These are phyloP conservation scores for Oscheius sp. DNA, from an alignment of 2,888 invertebrate species.

Conservation along the genomic window DNA sequence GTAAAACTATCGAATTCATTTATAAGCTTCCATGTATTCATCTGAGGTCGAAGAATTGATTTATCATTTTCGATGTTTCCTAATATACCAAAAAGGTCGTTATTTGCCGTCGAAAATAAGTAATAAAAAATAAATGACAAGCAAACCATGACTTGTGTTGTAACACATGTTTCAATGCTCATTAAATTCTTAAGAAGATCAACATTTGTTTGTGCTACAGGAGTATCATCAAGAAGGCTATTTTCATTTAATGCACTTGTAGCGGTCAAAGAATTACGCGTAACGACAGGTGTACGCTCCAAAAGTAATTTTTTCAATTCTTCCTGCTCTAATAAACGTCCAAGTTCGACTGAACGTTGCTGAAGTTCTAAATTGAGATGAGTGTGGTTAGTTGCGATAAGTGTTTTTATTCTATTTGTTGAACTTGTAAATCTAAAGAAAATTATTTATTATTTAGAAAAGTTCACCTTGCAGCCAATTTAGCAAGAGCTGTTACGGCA, in stretches of 20 bases:
- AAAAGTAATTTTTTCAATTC: constrained; percentile 79
- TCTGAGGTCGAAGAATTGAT: too few species aligned
- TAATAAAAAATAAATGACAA: neutral
- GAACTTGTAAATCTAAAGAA: constrained; percentile 41
- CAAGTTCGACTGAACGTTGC: constrained; percentile 94
- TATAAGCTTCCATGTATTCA: too few species aligned
- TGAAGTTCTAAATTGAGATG: constrained; percentile 96
- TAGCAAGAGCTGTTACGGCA: constrained; percentile 89
- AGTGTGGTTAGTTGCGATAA: constrained; percentile 79
- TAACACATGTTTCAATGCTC: too few species aligned
- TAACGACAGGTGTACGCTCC: constrained; percentile 97
- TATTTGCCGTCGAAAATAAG: constrained; percentile 76
- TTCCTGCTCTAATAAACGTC: constrained; percentile 80
- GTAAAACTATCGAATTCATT: too few species aligned
- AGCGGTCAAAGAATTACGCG: constrained; percentile 72
- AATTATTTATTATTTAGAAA: neutral
- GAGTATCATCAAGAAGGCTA: constrained; percentile 11
- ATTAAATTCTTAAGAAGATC: constrained; percentile 21
- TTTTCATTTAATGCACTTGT: constrained; percentile 59
- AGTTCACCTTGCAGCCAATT: constrained; percentile 85
- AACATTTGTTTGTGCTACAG: neutral
- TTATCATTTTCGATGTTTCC: too few species aligned
- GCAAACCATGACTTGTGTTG: too few species aligned
- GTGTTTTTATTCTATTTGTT: constrained; percentile 50
- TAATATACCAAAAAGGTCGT: constrained; percentile 85